Evolutionary conservation across 2,888 invertebrate genomes (phyloP).

Genomic region (Sinopyrophorus schimmeli): DNA sequence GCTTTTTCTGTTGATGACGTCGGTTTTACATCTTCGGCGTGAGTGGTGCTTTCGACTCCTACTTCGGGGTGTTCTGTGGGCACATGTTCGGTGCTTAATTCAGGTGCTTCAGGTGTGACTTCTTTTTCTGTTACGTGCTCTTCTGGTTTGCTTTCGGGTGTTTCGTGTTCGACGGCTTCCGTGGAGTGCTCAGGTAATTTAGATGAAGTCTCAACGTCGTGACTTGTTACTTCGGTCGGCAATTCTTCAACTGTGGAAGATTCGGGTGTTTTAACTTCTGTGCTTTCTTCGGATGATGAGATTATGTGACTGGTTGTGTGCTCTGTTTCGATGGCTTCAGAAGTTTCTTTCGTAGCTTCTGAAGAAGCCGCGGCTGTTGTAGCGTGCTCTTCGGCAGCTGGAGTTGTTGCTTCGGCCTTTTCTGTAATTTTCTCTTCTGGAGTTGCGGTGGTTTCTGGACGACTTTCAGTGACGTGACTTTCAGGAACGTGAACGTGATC

Average conservation of each 20-base stretch:
- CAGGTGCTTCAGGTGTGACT: not conserved
- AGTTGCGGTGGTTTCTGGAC: too few relatives aligned
- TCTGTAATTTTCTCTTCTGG: constrained; percentile 25
- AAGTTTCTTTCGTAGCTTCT: not conserved
- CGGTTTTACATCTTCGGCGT: constrained; percentile 30
- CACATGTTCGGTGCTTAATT: not conserved
- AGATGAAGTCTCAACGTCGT: not conserved
- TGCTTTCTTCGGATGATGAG: not conserved
- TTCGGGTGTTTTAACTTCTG: not conserved
- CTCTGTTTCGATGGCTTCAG: constrained; percentile 13
- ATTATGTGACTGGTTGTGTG: constrained; percentile 8
- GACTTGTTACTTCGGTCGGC: not conserved
- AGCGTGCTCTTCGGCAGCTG: constrained; percentile 16
- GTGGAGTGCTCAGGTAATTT: not conserved
- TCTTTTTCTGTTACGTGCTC: not conserved
- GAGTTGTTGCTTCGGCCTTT: too few relatives aligned
- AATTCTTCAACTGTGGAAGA: not conserved
- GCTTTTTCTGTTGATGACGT: too few relatives aligned
- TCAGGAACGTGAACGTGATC: constrained; percentile 3
- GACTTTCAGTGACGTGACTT: too few relatives aligned
- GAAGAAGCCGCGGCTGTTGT: constrained; percentile 22
- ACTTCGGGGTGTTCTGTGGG: not conserved
- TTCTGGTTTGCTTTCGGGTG: not conserved
- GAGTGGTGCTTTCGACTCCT: not conserved
- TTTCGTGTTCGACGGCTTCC: constrained; percentile 3